Percentiles rank a stretch among this genome's conserved stretches.
phyloP scores from a whole-genome alignment of 2,113 vertebrate species.

The Tenrec ecaudatus region DNA sequence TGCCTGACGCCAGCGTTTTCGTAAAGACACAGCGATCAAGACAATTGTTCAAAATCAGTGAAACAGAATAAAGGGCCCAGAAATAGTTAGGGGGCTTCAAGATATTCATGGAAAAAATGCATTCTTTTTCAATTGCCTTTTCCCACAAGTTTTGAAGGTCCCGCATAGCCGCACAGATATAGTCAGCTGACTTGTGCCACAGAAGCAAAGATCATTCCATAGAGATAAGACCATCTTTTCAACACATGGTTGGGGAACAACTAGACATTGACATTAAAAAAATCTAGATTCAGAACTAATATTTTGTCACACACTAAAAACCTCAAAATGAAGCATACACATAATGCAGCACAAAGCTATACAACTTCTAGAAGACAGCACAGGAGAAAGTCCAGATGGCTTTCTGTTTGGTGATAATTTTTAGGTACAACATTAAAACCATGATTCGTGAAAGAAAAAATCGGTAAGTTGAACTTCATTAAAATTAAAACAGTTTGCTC shows the following conservation, averaged over 20 bases:
- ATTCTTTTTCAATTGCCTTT: too few species aligned
- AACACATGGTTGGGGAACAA: neutral
- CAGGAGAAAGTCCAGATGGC: neutral
- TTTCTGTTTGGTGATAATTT: neutral
- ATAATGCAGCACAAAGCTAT: neutral
- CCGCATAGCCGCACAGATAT: neutral
- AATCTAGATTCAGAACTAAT: neutral
- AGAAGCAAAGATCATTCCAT: neutral
- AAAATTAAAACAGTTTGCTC: neutral
- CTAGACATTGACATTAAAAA: neutral
- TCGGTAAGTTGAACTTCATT: neutral
- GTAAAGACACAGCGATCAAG: neutral
- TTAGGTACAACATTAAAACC: neutral
- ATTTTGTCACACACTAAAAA: neutral
- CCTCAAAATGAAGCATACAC: neutral
- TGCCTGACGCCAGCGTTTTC: neutral
- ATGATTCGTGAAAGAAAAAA: neutral
- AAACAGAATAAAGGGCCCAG: neutral
- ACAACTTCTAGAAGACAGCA: neutral
- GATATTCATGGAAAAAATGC: too few species aligned
- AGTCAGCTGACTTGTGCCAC: neutral
- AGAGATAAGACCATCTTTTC: neutral
- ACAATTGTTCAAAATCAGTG: neutral
- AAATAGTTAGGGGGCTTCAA: too few species aligned
- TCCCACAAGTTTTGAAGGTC: too few species aligned